Evolutionary conservation across 2,888 invertebrate species (phyloP), one percentile per base, ranked within the genome.

Genomic region (Ectobius pallidus): DNA sequence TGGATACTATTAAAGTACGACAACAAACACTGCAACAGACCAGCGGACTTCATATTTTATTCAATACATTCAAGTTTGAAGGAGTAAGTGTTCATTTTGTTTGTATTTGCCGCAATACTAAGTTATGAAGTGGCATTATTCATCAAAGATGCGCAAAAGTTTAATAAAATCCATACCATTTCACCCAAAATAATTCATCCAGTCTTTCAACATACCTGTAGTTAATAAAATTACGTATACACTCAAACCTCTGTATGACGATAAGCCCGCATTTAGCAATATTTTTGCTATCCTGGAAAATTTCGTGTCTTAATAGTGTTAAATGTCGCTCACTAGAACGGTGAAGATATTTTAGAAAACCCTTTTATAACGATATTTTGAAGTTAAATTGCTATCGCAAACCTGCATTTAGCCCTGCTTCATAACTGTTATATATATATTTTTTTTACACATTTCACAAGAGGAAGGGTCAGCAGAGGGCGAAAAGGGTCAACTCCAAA

Each of bases 1-100:
- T 90, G 75, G 92, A 92, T 78, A 92, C 91, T 1, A 85, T 92
- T 55, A 92, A 92, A 83, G 90, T 91, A 39, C 85, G 89, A 77
- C 87, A 89, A 76, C 90, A 90, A 80, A 84, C 85, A 18, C 82
- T 85, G 39, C 78, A 77, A 4, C 71, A 77, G 46, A 67, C 71
- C 14, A 73, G 73, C 22, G 72, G 77, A 0, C 74, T 81, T 11
- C 78, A 78, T 14, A 84, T 86, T 30, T 77, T 84, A 14, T 74
- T 58, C 49, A 74, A 77, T 46, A 84, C 82, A 4, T 79, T 79
- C 49, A 78, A 79, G 74, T 74, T 81, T 76, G 84, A 82, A 77
- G 82, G 82, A 71, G 80, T 81, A 76, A 76, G 79, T 76, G 52
- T 44, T 22, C 22, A 68, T 16, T 39, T 27, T 46, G 30, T 58